Evolutionary conservation across 2,113 vertebrate species (phyloP), one percentile per base, ranked within the genome.

Genomic region (Steatornis caripensis): DNA sequence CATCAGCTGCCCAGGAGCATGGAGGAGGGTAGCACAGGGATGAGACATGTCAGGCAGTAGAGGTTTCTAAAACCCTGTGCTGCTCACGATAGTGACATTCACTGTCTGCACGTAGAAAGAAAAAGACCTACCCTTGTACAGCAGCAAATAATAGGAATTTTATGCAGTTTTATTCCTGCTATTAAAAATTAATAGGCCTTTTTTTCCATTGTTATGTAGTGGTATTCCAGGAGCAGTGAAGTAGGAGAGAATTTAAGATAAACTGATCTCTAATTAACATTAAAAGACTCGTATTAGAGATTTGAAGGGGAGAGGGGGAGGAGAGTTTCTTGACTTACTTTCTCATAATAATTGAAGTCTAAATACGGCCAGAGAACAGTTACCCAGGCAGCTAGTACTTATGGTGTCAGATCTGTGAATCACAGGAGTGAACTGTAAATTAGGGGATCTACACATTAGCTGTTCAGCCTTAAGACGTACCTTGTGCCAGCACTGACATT

Each of bases 51-150:
- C 65, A 30, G 54, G 20, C 43, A 69, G 51, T 0, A 68, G 9
- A 65, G 29, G 10, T 2, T n/a, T 21, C 57, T 45, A 26, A 88
- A 86, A 34, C 9, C 23, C 21, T 57, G 79, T 0, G 1, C 39
- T 55, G 57, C 58, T 53, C 32, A 12, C 1, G 2, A 21, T 7
- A 61, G 69, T 2, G 0, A 26, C 48, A 12, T 24, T 65, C 36
- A 9, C 51, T 9, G 32, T 30, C 41, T 54, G 6, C 64, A 49
- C 0, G 0, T 0, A 75, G 70, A 41, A 62, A 30, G 18, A 60
- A 84, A 78, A 87, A 57, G 22, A 36, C 8, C 6, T 39, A 21
- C 46, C 15, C 23, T 29, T 11, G 6, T 16, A 72, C 8, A 51
- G 39, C 30, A 76, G 82, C 13, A 89, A 89, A 82, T 74, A 62